These are phyloP conservation scores for Palythoa grandis DNA, from an alignment of 92 coral and sea anemone species.

Conservation along the genomic window DNA sequence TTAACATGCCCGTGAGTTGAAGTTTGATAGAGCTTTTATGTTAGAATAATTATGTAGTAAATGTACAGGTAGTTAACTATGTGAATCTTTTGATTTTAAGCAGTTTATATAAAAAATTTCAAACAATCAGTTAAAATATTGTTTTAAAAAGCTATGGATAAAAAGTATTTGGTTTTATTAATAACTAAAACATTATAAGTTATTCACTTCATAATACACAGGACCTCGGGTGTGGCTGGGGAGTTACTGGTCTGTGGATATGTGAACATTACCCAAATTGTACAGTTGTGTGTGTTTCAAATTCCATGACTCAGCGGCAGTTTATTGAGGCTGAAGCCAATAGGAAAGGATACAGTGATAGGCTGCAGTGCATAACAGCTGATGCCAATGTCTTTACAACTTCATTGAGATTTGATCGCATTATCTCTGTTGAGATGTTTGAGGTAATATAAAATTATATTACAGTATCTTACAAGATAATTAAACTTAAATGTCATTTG, in stretches of 20 bases:
- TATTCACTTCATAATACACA: slow-evolving; percentile 21
- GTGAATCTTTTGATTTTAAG: no score
- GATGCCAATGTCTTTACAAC: slow-evolving; percentile 90
- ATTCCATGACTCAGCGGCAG: slow-evolving; percentile 79
- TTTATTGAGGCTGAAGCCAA: slow-evolving; percentile 74
- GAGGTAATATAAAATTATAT: slow-evolving; percentile 56
- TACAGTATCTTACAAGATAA: neutral
- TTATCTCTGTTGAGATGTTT: slow-evolving; percentile 88
- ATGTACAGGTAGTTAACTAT: no score
- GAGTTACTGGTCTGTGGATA: slow-evolving; percentile 75
- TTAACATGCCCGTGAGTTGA: no score
- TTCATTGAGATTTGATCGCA: slow-evolving; percentile 73
- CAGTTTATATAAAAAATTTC: no score
- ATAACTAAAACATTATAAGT: neutral
- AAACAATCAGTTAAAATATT: no score
- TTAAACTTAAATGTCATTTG: no score
- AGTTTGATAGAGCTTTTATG: no score
- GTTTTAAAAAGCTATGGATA: no score
- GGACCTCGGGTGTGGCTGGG: slow-evolving; percentile 97
- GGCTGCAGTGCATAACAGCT: slow-evolving; percentile 78
- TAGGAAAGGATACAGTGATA: slow-evolving; percentile 54
- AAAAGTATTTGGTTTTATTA: neutral
- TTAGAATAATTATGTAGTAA: no score
- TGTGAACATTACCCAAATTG: slow-evolving; percentile 82
- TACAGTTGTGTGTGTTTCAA: slow-evolving; percentile 73